Conservation (phyloP, 2,797 vertebrate species). For the Manis crassicaudata region DNA sequence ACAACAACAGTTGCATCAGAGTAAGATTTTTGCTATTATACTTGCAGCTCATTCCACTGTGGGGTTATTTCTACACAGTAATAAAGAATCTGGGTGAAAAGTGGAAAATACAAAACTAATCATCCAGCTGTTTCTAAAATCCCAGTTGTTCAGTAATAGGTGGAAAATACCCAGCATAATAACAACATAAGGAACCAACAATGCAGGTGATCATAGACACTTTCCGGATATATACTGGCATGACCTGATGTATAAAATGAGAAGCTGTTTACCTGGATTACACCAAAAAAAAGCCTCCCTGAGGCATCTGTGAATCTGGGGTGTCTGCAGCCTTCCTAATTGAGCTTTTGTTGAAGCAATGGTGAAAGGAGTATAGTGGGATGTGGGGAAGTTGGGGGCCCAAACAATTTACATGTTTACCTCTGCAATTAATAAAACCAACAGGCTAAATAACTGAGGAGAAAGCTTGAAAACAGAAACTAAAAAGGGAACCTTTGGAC, state of each 20-base stretch:
- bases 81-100: conserved; percentile 72
- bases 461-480: not conserved
- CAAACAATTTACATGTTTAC: not conserved
- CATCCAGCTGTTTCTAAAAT: conserved; percentile 76
- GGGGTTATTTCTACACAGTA: conserved; percentile 48
- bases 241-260: conserved; percentile 64
- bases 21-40: conserved; percentile 50
- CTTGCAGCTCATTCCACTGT: conserved; percentile 27
- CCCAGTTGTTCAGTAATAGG: conserved; percentile 67
- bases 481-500: not conserved
- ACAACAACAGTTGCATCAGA: conserved; percentile 49
- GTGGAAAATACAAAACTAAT: conserved; percentile 31
- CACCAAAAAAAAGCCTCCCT: not conserved
- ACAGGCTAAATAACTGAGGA: not conserved
- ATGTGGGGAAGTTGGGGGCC: not conserved
- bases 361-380: not conserved
- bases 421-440: not conserved
- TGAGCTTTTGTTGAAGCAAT: not conserved
- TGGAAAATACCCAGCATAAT: conserved; percentile 51
- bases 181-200: not conserved
- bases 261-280: conserved; percentile 16
- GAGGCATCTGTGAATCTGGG: not conserved
- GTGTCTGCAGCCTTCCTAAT: not conserved
- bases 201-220: conserved; percentile 29
- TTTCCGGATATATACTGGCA: not conserved